phyloP scores from a whole-genome alignment of 2,888 invertebrate genomes.

The Philereme vetulata region DNA sequence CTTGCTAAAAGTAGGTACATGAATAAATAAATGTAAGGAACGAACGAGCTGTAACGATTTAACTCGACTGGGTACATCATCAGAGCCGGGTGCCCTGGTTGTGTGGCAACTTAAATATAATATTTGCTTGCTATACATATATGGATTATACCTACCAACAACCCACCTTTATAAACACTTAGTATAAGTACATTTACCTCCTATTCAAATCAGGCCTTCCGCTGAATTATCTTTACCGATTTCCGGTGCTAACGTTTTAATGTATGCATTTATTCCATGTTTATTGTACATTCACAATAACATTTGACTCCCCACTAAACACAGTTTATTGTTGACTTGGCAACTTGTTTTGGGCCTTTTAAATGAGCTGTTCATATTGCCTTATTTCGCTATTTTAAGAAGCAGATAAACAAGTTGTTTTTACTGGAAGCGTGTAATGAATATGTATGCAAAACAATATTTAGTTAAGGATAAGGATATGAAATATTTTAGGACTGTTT shows the following conservation, averaged over 20 bases:
- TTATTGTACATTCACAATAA: constrained; percentile 12
- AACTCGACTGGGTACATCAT: too few relatives aligned
- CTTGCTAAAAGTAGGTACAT: too few relatives aligned
- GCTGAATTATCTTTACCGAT: constrained; percentile 14
- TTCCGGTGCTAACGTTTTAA: constrained; percentile 17
- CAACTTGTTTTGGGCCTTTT: constrained; percentile 5
- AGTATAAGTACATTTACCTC: constrained; percentile 22
- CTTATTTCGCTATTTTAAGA: constrained; percentile 1
- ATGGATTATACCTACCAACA: too few relatives aligned
- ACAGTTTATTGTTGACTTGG: constrained; percentile 5
- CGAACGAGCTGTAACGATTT: too few relatives aligned
- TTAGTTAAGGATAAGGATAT: background rate
- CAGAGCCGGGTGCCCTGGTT: too few relatives aligned
- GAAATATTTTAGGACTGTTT: background rate
- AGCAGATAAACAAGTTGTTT: background rate
- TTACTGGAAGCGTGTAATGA: background rate
- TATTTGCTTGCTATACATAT: too few relatives aligned
- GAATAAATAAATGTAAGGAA: too few relatives aligned
- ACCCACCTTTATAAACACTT: background rate
- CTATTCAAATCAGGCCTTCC: constrained; percentile 24
- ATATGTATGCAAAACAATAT: too few relatives aligned
- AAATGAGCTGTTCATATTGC: constrained; percentile 6
- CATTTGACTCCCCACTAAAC: constrained; percentile 5
- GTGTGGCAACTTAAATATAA: too few relatives aligned
- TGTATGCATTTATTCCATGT: constrained; percentile 21